phyloP scores from a whole-genome alignment of 2,113 vertebrate genomes.

The Loxodonta africana region DNA sequence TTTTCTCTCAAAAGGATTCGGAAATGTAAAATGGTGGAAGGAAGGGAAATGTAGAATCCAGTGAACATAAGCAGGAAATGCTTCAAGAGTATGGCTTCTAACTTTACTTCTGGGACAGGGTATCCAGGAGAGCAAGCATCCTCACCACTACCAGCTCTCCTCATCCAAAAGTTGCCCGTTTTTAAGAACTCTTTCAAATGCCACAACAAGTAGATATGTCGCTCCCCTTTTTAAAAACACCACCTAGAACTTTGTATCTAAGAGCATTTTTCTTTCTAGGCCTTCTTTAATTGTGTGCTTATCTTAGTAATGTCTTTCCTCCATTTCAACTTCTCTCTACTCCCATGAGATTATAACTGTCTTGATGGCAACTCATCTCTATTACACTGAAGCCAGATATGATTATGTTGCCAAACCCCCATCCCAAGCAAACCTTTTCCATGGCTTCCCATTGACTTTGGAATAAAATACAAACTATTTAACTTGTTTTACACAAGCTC shows the following conservation, averaged over 20 bases:
- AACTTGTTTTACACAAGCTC: not conserved
- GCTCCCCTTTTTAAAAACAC: not conserved
- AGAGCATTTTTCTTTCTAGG: not conserved
- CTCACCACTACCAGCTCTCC: not conserved
- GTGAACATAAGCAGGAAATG: not conserved
- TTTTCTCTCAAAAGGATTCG: slow-evolving; percentile 55
- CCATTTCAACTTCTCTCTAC: not conserved
- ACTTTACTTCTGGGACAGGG: not conserved
- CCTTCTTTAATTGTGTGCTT: not conserved
- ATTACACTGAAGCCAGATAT: not conserved
- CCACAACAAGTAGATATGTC: not conserved
- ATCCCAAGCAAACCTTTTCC: not conserved
- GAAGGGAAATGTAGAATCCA: not conserved
- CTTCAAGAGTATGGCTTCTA: not conserved
- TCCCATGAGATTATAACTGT: not conserved
- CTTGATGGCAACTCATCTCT: not conserved
- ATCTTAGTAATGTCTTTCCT: not conserved
- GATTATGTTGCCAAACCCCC: not conserved
- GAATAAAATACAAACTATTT: not conserved
- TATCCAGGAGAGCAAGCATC: not conserved
- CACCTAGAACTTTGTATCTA: not conserved
- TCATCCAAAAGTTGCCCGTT: not conserved
- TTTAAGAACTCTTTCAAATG: not conserved
- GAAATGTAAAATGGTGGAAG: not conserved
- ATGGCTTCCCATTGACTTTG: not conserved